Base-by-base conservation (phyloP, 1,140 invertebrate genomes). In the Popillia japonica region DNA sequence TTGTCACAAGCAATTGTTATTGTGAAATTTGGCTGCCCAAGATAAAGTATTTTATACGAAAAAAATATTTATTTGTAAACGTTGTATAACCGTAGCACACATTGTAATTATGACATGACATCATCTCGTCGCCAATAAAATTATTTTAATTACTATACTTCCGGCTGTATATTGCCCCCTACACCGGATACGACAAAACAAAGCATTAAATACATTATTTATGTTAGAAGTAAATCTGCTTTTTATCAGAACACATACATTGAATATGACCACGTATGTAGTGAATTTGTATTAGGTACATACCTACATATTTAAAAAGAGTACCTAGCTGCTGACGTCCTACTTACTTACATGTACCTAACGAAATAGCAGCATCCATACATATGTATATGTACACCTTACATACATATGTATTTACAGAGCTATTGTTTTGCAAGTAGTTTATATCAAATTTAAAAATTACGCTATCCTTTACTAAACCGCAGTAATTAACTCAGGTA, bases 141-240 rank as follows among this genome's bases (percentile, higher is more conserved):
- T 48, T 17, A 48, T 48, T 48, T 48, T 48, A 48, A 48, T 48
- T 48, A 48, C 44, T 48, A 17, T 48, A 48, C 44, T 48, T 48
- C 44, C 44, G 44, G 44, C 44, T 10, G 44, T 48, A 48, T 48
- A 48, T 17, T 48, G 44, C 44, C n/a, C 44, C 44, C 27, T 48
- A 17, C 44, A 48, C 44, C 44, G 44, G 44, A 48, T 3, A 17
- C 44, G n/a, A 48, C 44, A 7, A 48, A 48, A 48, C 44, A 48
- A 48, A 14, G 44, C 44, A 17, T 48, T 48, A 48, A 48, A 48
- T 48, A 48, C 44, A 48, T 48, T 48, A 48, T 48, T 48, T 48
- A 48, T 48, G 44, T 48, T 48, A 48, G 44, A 14, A 17, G 44
- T 17, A 1, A 48, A 14, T 10, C 10, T 48, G n/a, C 2, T 14